phyloP scores from a whole-genome alignment of 2,113 vertebrate genomes.

The Climacteris rufus region DNA sequence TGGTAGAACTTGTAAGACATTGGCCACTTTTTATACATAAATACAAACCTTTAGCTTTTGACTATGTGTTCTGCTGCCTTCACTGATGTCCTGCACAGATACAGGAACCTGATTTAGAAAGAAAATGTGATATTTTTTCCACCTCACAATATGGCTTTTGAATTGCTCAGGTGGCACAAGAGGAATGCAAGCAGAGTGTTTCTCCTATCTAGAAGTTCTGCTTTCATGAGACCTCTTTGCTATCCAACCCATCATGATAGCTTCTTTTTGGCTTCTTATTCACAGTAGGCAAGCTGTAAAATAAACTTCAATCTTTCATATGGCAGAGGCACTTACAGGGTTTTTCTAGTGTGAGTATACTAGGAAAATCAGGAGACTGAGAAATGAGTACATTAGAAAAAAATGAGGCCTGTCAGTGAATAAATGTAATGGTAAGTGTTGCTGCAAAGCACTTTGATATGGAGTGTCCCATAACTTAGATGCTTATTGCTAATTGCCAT shows the following conservation, averaged over 20 bases:
- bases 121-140: background rate
- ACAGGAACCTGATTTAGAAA: background rate
- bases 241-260: rapidly evolving
- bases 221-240: background rate
- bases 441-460: background rate
- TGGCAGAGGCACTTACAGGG: background rate
- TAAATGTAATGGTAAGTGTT: background rate
- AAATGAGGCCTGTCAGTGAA: background rate
- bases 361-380: background rate
- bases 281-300: background rate
- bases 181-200: background rate
- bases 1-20: background rate
- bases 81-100: background rate
- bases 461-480: background rate
- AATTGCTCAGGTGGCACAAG: background rate
- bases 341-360: background rate
- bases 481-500: background rate
- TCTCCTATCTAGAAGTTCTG: background rate
- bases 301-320: background rate
- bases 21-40: background rate
- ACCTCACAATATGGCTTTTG: background rate
- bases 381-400: background rate
- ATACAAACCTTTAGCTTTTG: background rate
- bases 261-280: background rate
- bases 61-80: background rate